These are phyloP conservation scores for Gila robusta DNA, from an alignment of 2,797 vertebrate species.

Conservation along the genomic window DNA sequence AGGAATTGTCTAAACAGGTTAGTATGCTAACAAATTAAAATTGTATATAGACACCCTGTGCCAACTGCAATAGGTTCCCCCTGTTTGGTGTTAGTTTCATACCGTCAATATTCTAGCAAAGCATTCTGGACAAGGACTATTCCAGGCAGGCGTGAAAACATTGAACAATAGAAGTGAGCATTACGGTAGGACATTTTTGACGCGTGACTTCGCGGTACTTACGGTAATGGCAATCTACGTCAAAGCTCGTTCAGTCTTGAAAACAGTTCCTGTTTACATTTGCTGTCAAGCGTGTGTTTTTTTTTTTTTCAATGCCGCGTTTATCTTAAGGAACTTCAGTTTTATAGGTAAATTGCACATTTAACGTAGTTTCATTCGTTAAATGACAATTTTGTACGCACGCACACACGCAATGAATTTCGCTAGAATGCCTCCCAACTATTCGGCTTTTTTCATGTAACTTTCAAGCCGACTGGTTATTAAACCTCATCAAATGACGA, in stretches of 20 bases:
- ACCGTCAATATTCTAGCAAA: not conserved
- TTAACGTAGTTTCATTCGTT: not conserved
- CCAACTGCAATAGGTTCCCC: not conserved
- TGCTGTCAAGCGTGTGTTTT: not conserved
- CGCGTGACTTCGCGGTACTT: not conserved
- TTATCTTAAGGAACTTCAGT: not conserved
- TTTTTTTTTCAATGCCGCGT: not conserved
- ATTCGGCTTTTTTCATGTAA: not conserved
- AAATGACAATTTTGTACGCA: not conserved
- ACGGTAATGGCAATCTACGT: conserved; percentile 66
- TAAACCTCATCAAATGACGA: not conserved
- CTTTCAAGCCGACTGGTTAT: not conserved
- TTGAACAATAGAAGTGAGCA: not conserved
- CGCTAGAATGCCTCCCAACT: not conserved
- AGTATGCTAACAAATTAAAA: not conserved
- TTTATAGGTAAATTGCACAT: not conserved
- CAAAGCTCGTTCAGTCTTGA: conserved; percentile 53
- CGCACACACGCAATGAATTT: not conserved
- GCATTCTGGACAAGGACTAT: not conserved
- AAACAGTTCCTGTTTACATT: conserved; percentile 48
- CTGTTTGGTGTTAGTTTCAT: not conserved
- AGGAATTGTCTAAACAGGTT: conserved; percentile 40
- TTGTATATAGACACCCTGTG: not conserved
- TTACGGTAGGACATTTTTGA: not conserved
- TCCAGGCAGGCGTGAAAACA: not conserved